Base-by-base conservation (phyloP, 1,140 invertebrate genomes). In the Cotesia vestalis region DNA sequence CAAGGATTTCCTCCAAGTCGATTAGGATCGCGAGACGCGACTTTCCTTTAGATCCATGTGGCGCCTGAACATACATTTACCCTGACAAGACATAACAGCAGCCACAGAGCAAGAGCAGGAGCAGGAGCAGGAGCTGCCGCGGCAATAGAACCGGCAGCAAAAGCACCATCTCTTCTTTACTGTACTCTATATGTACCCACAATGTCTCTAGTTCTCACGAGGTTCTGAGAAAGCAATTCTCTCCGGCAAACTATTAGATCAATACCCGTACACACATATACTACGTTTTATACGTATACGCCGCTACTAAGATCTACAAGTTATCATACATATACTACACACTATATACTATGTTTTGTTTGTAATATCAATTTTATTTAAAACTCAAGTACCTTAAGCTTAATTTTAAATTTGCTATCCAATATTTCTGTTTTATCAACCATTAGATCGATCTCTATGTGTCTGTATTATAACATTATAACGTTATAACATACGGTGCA, bases 121-220 rank as follows among this genome's bases (percentile, higher is more conserved):
- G 4, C 20, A 66, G 36, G 12, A 46, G 40, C 34, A 35, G 17
- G 35, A 66, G 63, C 63, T 14, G 35, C 63, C 12, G 35, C 40
- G 4, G 40, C 40, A 46, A 11, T 11, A 9, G n/a, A 59, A 20
- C 8, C 27, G 12, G 55, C 14, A 62, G 40, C 40, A 59, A 17
- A 35, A 60, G 38, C 69, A 38, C 34, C 62, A 69, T 62, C 63
- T 73, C 68, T 73, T 52, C 57, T 64, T 46, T 46, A 46, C 40
- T 46, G 11, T 46, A 46, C 40, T 46, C 40, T 46, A 46, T 60
- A 73, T 64, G 40, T 53, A 67, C 67, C 57, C 62, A 57, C 59
- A 66, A 63, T 79, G 77, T 78, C 79, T 77, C 76, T 72, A 75
- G 79, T 81, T 82, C 81, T 82, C 81, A 82, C 81, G 81, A 77